Base-by-base conservation (phyloP, 2,797 vertebrate species). In the Pseudochromis fuscus region DNA sequence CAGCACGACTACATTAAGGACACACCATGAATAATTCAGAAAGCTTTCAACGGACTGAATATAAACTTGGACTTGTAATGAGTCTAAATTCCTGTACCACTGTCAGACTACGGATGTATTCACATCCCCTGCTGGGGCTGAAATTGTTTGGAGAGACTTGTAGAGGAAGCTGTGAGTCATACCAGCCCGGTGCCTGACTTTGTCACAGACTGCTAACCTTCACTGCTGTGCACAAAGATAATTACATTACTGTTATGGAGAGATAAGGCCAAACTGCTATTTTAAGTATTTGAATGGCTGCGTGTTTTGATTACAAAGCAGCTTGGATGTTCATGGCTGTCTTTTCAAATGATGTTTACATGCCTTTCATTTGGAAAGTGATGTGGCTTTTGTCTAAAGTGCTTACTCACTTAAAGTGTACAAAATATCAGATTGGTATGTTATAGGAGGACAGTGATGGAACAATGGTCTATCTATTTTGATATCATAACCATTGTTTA, bases 181-280 rank as follows among this genome's bases (percentile, higher is more conserved):
- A 77, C 46, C 58, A 84, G 64, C 79, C 74, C 69, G 13, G 82
- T 84, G 72, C 86, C 81, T 90, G 72, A 88, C 76, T 88, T 90
- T 89, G 85, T 90, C 82, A 85, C 72, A 89, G 86, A 86, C 82
- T 84, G 79, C 89, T 87, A 91, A 91, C 88, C 86, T 90, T 88
- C 89, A 85, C 83, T 81, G 84, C 83, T 83, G 82, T 52, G 69
- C 67, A 72, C 55, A 75, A 65, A 86, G 71, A 90, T 92, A 89
- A 92, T 90, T 87, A 80, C 83, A 84, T 88, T 84, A 89, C 84
- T 81, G 83, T 82, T 89, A 72, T 70, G 70, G 72, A 63, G 79
- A 79, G 87, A 90, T 85, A 74, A 79, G 74, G 80, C 75, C 84
- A 69, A 73, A 77, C 77, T 79, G 76, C 81, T 85, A 84, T 90